A percentile compares a stretch with the other conserved stretches of the same genome.
Conservation (phyloP, 2,113 vertebrate genomes). For the Irena cyanogastra region DNA sequence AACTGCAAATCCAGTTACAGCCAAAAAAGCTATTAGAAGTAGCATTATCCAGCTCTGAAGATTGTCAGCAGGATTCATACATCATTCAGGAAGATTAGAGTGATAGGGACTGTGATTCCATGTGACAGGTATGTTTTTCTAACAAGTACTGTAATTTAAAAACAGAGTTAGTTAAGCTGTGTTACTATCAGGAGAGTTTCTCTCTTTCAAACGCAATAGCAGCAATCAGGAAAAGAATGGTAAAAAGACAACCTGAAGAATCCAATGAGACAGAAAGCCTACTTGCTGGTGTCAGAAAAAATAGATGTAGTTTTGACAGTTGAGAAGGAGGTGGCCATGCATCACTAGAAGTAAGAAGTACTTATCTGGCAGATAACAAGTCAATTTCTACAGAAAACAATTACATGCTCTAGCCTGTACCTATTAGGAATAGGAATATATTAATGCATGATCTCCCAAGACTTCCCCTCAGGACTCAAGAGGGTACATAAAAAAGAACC, state of each 20-base stretch:
- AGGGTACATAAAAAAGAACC: rapidly evolving
- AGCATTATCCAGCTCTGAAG: background rate
- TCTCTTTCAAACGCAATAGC: background rate
- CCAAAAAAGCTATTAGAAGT: background rate
- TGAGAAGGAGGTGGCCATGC: background rate
- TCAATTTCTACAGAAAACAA: background rate
- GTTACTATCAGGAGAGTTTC: background rate
- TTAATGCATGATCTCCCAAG: background rate
- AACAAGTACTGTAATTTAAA: background rate
- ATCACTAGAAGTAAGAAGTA: background rate
- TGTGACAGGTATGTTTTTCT: background rate
- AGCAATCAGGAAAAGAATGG: background rate
- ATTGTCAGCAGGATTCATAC: background rate
- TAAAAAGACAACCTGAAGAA: background rate
- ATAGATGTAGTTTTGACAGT: background rate
- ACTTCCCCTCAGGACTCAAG: background rate
- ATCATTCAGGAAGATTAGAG: background rate
- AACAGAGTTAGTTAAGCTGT: background rate
- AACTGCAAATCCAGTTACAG: background rate
- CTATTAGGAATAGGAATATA: background rate
- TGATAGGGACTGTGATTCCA: background rate
- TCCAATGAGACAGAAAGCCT: background rate
- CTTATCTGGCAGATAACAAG: background rate
- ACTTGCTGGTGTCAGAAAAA: background rate
- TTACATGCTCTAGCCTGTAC: background rate